A percentile compares a stretch with the other conserved stretches of the same genome.
Evolutionary conservation across 2,888 invertebrate genomes (phyloP).

Genomic region (Argyresthia goedartella): DNA sequence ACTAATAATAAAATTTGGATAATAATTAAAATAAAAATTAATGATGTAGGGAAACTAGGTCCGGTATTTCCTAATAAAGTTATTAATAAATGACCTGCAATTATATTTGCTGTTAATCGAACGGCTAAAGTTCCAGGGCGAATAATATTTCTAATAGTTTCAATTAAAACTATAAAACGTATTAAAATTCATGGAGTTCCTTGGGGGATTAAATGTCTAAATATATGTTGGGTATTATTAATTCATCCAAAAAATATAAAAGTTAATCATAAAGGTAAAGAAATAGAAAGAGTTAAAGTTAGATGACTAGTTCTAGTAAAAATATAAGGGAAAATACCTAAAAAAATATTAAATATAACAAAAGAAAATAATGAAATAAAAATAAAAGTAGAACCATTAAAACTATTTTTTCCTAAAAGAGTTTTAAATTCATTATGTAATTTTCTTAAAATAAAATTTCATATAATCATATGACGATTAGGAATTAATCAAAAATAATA

Average conservation of each 20-base stretch:
- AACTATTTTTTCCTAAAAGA: conserved; percentile 49
- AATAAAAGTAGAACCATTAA: conserved; percentile 63
- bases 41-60: conserved; percentile 23
- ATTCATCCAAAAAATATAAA: conserved; percentile 77
- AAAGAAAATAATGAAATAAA: conserved; percentile 71
- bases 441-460: conserved; percentile 54
- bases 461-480: conserved; percentile 58
- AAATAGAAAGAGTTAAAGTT: conserved; percentile 68
- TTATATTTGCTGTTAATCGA: conserved; percentile 82
- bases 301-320: conserved; percentile 78
- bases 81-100: conserved; percentile 78
- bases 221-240: conserved; percentile 74
- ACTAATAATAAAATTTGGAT: conserved; percentile 64
- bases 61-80: conserved; percentile 65
- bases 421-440: conserved; percentile 72
- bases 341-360: conserved; percentile 76
- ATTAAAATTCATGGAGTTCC: conserved; percentile 75
- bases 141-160: conserved; percentile 80
- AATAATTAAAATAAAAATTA: conserved; percentile 42
- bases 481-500: conserved; percentile 66
- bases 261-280: conserved; percentile 74
- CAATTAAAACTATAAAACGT: conserved; percentile 81
- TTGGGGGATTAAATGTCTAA: conserved; percentile 77
- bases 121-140: conserved; percentile 78
- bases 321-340: conserved; percentile 79